Evolutionary conservation across 2,888 invertebrate species (phyloP).

Genomic region (Agrilus cyanescens): DNA sequence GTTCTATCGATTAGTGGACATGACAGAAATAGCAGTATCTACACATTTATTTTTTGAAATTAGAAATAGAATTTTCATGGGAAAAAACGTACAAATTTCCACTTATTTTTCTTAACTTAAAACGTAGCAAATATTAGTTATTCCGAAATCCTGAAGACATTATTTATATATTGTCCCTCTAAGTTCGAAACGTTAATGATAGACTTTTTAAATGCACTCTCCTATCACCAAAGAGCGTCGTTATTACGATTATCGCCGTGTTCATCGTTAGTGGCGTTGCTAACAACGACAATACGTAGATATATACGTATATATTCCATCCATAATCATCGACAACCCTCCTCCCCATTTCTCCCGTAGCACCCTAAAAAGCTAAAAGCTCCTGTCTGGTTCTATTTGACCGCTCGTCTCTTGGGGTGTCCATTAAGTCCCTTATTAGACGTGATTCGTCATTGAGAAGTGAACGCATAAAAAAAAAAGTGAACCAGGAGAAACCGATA

Average conservation of each 20-base stretch:
- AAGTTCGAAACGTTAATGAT: too few relatives aligned
- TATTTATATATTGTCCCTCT: too few relatives aligned
- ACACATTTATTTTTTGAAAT: too few relatives aligned
- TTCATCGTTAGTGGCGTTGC: not conserved
- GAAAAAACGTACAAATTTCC: too few relatives aligned
- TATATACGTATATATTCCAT: not conserved
- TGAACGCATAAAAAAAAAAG: constrained; percentile 5
- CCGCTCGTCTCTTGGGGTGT: constrained; percentile 25
- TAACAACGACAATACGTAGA: not conserved
- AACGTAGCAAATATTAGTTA: too few relatives aligned
- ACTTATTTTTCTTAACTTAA: too few relatives aligned
- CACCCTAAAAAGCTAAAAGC: constrained; percentile 24
- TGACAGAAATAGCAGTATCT: too few relatives aligned
- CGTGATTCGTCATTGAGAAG: constrained; percentile 14
- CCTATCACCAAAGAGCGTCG: too few relatives aligned
- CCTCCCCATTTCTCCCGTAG: constrained; percentile 19
- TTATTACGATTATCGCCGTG: not conserved
- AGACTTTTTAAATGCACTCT: too few relatives aligned
- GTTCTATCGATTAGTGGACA: too few relatives aligned
- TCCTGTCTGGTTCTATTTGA: constrained; percentile 26
- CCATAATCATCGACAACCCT: not conserved
- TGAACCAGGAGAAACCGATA: constrained; percentile 1
- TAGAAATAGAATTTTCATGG: too few relatives aligned
- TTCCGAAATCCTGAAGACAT: too few relatives aligned
- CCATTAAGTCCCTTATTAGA: constrained; percentile 21